Evolutionary conservation across 64 coral and sea anemone genomes (phyloP).

Genomic region (Cladopsammia gracilis): DNA sequence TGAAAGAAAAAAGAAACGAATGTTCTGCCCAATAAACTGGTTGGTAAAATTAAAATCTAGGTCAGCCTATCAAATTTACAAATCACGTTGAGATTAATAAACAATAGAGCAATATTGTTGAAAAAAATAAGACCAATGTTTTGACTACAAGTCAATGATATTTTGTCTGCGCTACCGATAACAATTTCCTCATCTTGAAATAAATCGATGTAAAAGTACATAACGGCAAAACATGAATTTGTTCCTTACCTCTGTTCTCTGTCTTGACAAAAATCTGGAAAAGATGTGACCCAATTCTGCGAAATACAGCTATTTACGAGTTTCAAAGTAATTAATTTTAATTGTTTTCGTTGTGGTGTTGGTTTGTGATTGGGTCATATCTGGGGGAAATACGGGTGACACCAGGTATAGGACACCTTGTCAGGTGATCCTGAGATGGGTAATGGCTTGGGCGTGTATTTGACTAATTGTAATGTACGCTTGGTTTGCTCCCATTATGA

Average conservation of each 20-base stretch:
- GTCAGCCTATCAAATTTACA: neutral
- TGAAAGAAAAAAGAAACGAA: too few relatives aligned
- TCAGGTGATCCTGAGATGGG: neutral
- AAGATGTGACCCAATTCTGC: conserved; percentile 1
- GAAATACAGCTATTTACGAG: conserved; percentile 5
- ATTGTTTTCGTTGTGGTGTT: neutral
- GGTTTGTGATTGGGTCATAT: neutral
- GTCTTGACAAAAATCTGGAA: neutral
- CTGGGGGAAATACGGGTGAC: neutral
- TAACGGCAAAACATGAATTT: neutral
- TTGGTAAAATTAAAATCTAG: too few relatives aligned
- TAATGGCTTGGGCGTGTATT: neutral
- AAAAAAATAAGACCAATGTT: neutral
- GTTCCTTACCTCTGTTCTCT: neutral
- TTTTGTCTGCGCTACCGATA: neutral
- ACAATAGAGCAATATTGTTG: neutral
- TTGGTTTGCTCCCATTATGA: neutral
- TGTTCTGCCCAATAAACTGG: too few relatives aligned
- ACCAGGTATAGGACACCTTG: neutral
- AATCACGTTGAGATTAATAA: neutral
- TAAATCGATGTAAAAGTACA: neutral
- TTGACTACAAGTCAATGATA: neutral
- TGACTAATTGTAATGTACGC: neutral
- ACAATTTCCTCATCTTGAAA: neutral
- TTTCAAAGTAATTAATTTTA: conserved; percentile 55